A percentile compares a stretch with the other conserved stretches of the same genome.
Conservation (phyloP, 2,113 vertebrate genomes). For the Chiloscyllium plagiosum region DNA sequence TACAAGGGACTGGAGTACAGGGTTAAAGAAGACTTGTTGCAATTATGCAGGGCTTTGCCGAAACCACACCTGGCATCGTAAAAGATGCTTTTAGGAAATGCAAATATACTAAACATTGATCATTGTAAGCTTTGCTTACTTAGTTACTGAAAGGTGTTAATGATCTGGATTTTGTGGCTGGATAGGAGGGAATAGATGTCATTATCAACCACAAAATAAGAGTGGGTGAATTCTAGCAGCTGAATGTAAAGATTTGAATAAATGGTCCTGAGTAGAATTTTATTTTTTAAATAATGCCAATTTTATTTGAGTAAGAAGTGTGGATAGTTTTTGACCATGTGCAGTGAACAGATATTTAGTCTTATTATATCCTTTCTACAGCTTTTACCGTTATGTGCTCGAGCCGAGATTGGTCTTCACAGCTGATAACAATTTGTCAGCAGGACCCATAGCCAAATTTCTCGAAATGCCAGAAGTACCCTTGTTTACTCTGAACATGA, state of each 20-base stretch:
- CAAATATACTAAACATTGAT: too few relatives aligned
- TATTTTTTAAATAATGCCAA: not conserved
- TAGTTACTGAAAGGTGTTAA: too few relatives aligned
- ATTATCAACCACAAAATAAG: too few relatives aligned
- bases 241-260: not conserved
- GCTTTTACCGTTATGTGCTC: constrained; percentile 91
- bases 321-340: not conserved
- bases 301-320: not conserved
- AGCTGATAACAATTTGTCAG: constrained; percentile 60
- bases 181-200: too few relatives aligned
- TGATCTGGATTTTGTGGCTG: too few relatives aligned
- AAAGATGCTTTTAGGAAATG: too few relatives aligned
- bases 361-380: constrained; percentile 47
- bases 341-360: not conserved
- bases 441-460: constrained; percentile 76
- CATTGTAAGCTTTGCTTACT: too few relatives aligned
- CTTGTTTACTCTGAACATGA: constrained; percentile 88
- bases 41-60: too few relatives aligned
- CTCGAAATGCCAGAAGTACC: constrained; percentile 80
- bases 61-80: too few relatives aligned
- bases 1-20: too few relatives aligned
- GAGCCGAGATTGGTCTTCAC: constrained; percentile 72
- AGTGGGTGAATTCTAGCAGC: not conserved
- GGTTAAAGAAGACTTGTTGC: too few relatives aligned
- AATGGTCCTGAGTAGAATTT: not conserved